Conservation (phyloP, 2,113 vertebrate genomes). For the Cathartes aura region DNA sequence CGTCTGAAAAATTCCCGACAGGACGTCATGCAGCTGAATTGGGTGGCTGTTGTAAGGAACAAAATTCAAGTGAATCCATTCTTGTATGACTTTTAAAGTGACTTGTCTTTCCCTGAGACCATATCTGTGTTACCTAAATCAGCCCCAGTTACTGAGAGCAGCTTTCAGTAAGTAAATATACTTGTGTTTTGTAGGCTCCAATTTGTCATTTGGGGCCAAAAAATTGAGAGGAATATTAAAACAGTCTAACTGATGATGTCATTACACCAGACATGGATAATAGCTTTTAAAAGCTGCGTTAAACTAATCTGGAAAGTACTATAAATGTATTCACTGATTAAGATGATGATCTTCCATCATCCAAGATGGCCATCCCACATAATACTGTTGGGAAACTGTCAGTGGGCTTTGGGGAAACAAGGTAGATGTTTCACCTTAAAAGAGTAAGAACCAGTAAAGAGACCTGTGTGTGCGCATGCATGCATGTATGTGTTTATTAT, state of each 20-base stretch:
- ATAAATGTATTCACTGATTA: neutral
- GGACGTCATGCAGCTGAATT: neutral
- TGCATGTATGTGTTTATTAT: neutral
- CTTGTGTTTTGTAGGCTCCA: neutral
- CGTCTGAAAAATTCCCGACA: neutral
- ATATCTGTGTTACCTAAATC: neutral
- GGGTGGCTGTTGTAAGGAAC: neutral
- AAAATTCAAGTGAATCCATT: neutral
- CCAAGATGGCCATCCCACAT: neutral
- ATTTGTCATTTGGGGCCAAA: neutral
- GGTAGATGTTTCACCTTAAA: neutral
- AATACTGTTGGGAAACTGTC: neutral
- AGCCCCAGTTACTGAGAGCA: neutral
- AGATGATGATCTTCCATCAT: neutral
- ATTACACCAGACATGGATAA: neutral
- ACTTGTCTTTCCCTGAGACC: neutral
- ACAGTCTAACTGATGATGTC: neutral
- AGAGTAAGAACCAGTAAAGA: neutral
- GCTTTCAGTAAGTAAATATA: neutral
- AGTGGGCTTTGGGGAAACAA: neutral
- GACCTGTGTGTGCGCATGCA: rapidly evolving
- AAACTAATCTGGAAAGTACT: neutral
- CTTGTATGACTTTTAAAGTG: neutral
- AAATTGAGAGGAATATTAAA: neutral
- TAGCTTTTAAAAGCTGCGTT: neutral